A percentile compares a stretch with the other conserved stretches of the same genome.
These are phyloP conservation scores for Dermolepida albohirtum DNA, from an alignment of 2,888 invertebrate species.

Conservation along the genomic window DNA sequence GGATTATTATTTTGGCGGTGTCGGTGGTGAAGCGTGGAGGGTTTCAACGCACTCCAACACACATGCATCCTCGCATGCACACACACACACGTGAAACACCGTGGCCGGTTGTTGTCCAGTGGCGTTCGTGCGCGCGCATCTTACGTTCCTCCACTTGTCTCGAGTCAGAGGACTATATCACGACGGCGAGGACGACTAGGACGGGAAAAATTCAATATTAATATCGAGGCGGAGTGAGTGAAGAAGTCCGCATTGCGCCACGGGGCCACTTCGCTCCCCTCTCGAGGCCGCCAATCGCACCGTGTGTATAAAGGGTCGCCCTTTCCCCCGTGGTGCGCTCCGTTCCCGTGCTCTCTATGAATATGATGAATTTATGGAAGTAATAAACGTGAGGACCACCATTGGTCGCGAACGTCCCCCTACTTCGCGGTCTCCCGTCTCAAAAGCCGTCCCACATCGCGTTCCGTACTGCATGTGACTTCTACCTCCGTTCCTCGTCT, in stretches of 20 bases:
- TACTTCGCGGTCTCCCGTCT: conserved; percentile 50
- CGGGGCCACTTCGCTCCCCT: conserved; percentile 64
- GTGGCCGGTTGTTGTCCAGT: conserved; percentile 57
- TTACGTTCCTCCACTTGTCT: conserved; percentile 48
- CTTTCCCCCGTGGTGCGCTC: conserved; percentile 47
- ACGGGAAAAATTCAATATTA: conserved; percentile 83
- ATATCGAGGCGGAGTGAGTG: conserved; percentile 78
- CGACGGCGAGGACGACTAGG: conserved; percentile 52
- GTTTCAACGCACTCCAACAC: neutral
- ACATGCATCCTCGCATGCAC: neutral
- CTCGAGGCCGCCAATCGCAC: conserved; percentile 67
- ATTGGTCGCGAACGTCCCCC: conserved; percentile 69
- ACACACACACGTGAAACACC: conserved; percentile 29
- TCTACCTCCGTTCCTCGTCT: conserved; percentile 31
- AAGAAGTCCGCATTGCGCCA: conserved; percentile 70
- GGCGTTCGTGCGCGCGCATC: conserved; percentile 63
- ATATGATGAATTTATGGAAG: conserved; percentile 80
- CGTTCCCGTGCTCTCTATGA: conserved; percentile 61
- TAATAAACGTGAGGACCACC: conserved; percentile 78
- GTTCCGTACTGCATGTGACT: neutral
- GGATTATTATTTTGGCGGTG: conserved; percentile 33
- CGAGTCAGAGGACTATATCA: conserved; percentile 1
- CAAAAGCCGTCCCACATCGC: conserved; percentile 51
- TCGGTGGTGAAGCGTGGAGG: neutral
- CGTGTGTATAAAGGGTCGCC: conserved; percentile 51